Percentiles rank a stretch among this genome's conserved stretches.
Evolutionary conservation across 2,888 invertebrate genomes (phyloP).

Genomic region (Lydus trimaculatus): DNA sequence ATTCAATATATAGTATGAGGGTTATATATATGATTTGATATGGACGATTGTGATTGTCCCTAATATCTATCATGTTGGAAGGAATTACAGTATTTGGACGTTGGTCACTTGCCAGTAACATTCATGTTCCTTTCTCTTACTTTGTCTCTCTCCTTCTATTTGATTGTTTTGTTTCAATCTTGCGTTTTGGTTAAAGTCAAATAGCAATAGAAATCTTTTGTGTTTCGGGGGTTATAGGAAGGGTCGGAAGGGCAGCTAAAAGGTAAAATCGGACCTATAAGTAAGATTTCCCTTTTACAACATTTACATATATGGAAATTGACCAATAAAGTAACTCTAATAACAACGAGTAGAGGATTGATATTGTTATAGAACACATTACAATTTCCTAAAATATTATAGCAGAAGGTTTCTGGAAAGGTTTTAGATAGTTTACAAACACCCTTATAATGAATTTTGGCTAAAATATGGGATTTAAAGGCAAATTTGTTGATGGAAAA

Average conservation of each 20-base stretch:
- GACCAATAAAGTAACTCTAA: background rate
- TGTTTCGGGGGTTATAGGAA: no score
- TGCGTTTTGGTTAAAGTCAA: no score
- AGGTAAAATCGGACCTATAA: background rate
- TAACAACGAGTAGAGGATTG: no score
- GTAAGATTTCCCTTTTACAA: background rate
- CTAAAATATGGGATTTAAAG: no score
- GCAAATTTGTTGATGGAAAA: no score
- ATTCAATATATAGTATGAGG: background rate
- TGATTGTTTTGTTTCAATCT: constrained; percentile 26
- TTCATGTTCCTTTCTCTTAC: constrained; percentile 32
- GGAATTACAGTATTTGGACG: constrained; percentile 57
- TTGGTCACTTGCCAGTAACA: constrained; percentile 59
- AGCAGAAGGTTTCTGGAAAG: no score
- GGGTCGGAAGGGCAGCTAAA: no score
- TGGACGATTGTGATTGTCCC: constrained; percentile 14
- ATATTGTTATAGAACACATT: background rate
- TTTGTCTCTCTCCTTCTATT: background rate
- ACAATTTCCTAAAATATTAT: no score
- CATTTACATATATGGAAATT: constrained; percentile 1
- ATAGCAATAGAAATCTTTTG: no score
- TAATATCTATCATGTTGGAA: constrained; percentile 53
- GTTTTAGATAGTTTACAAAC: no score
- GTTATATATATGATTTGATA: constrained; percentile 10
- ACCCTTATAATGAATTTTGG: no score